Evolutionary conservation across 92 coral and sea anemone genomes (phyloP), one percentile per base, ranked within the genome.

Genomic region (Zoanthus gigantus): DNA sequence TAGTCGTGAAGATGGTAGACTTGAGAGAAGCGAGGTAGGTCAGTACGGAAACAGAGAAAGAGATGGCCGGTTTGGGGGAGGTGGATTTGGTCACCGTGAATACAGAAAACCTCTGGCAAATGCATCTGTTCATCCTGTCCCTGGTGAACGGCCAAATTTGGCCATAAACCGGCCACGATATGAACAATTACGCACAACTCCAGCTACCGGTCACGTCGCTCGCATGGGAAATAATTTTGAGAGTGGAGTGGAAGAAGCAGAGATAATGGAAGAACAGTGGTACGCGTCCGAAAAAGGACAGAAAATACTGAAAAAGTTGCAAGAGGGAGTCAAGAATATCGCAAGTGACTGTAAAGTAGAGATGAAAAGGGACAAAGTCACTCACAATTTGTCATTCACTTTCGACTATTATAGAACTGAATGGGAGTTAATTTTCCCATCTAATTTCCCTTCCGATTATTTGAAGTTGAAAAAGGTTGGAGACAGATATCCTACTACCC

Each of bases 181-280:
- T 34, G 42, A 47, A 16, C 57, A 50, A 75, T 11, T 15, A 12
- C 80, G 80, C 42, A 9, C 23, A 37, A 54, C 13, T 10, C 23
- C 50, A 14, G 10, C 56, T 7, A 50, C 10, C 9, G 82, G 44
- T n/a, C 46, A 77, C n/a, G 61, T 15, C 0, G 65, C 82, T 54
- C 65, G 65, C 7, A 31, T 15, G 29, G 61, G 66, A 9, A 50
- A 23, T 18, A 2, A 1, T 0, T 32, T 29, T 53, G 82, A 34
- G 11, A 37, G 1, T 37, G 67, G 46, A 31, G 29, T 16, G n/a
- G 29, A 23, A 29, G 82, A 46, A 0, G 37, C 47, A 23, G 68
- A 77, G 15, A 65, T 65, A 5, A 58, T 8, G 52, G 15, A 0
- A 37, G 73, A 57, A 2, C 93, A 90, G 87, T 91, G 93, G 93